Evolutionary conservation across 2,113 vertebrate genomes (phyloP).

Genomic region (Pipra filicauda): DNA sequence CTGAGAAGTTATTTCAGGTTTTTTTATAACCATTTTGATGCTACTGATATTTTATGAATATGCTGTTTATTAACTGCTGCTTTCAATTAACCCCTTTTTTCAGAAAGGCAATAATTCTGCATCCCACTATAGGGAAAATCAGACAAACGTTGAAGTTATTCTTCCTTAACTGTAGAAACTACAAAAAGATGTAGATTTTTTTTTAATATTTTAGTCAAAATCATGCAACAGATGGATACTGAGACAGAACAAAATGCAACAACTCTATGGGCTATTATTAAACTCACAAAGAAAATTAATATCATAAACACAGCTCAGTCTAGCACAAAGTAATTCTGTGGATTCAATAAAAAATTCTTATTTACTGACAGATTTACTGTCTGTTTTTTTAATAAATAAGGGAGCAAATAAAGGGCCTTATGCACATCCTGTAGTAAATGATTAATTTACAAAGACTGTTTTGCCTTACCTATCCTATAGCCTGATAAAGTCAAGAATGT

Average conservation of each 20-base stretch:
- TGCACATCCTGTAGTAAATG: background rate
- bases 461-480: background rate
- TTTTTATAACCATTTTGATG: background rate
- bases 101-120: background rate
- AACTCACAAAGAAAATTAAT: background rate
- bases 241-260: background rate
- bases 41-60: background rate
- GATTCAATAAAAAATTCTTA: background rate
- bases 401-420: background rate
- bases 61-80: background rate
- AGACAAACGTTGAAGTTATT: background rate
- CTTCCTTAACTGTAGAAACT: background rate
- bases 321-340: background rate
- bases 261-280: background rate
- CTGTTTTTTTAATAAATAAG: background rate
- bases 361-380: background rate
- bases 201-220: background rate
- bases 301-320: background rate
- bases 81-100: background rate
- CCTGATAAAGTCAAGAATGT: background rate
- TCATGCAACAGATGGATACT: background rate
- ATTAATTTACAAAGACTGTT: background rate
- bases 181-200: background rate
- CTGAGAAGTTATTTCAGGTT: background rate
- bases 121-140: background rate